Evolutionary conservation across 2,888 invertebrate genomes (phyloP).

Genomic region (Acrocera orbiculus): DNA sequence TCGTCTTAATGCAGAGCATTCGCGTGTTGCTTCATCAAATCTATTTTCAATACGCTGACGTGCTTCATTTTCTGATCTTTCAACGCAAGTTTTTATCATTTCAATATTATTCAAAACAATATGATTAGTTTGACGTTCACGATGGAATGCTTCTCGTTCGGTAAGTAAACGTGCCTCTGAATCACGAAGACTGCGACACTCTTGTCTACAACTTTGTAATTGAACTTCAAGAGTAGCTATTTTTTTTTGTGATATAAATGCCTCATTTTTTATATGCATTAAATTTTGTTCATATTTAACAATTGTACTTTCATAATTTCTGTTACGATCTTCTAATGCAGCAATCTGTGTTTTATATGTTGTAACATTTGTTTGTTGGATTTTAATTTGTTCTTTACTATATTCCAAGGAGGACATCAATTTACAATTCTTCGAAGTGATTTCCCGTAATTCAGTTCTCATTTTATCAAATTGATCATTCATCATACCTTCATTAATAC

Average conservation of each 20-base stretch:
- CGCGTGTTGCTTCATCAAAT: slow-evolving; percentile 57
- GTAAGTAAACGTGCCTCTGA: slow-evolving; percentile 57
- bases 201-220: slow-evolving; percentile 53
- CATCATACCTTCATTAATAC: slow-evolving; percentile 66
- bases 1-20: slow-evolving; percentile 58
- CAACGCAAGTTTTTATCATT: slow-evolving; percentile 72
- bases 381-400: slow-evolving; percentile 66
- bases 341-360: slow-evolving; percentile 75
- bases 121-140: slow-evolving; percentile 63
- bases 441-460: slow-evolving; percentile 55
- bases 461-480: slow-evolving; percentile 68
- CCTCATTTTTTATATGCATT: slow-evolving; percentile 59
- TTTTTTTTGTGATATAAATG: slow-evolving; percentile 52
- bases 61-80: slow-evolving; percentile 67
- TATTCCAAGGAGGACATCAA: slow-evolving; percentile 66
- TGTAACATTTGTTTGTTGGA: slow-evolving; percentile 50
- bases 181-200: slow-evolving; percentile 59
- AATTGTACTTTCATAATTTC: slow-evolving; percentile 59
- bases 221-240: slow-evolving; percentile 60
- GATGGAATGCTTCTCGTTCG: slow-evolving; percentile 61
- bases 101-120: slow-evolving; percentile 71
- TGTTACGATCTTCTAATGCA: slow-evolving; percentile 70
- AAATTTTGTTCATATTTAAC: slow-evolving; percentile 75
- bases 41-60: slow-evolving; percentile 55
- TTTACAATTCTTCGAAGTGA: slow-evolving; percentile 61